Conservation (phyloP, 1,140 invertebrate genomes). For the Episyrphus balteatus region DNA sequence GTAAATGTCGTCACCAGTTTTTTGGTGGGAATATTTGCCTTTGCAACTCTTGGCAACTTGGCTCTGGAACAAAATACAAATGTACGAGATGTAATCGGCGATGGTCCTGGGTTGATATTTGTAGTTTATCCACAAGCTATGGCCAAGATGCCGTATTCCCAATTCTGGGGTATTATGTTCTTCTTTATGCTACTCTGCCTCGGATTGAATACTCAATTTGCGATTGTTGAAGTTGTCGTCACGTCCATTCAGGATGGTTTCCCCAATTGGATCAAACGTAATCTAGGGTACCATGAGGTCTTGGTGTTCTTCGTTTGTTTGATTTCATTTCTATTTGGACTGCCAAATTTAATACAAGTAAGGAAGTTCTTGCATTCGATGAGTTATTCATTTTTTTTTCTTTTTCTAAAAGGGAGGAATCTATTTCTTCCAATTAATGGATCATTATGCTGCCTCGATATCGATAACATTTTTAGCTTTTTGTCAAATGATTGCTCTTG, state of each 20-base stretch:
- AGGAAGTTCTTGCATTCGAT: neutral
- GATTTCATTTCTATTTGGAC: slow-evolving; percentile 69
- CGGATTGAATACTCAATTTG: slow-evolving; percentile 85
- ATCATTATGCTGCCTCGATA: slow-evolving; percentile 83
- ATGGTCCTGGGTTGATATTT: slow-evolving; percentile 79
- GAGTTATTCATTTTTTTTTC: slow-evolving; percentile 15
- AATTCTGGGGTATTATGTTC: slow-evolving; percentile 77
- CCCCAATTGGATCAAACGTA: slow-evolving; percentile 66
- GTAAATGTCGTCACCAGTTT: slow-evolving; percentile 76
- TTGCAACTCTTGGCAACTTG: slow-evolving; percentile 78
- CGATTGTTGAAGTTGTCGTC: slow-evolving; percentile 82
- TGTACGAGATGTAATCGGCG: slow-evolving; percentile 69
- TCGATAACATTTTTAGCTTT: slow-evolving; percentile 86
- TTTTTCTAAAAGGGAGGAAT: slow-evolving; percentile 62
- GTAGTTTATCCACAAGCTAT: slow-evolving; percentile 83
- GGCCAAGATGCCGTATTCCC: slow-evolving; percentile 75
- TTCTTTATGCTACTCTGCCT: slow-evolving; percentile 85
- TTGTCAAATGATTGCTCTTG: slow-evolving; percentile 80
- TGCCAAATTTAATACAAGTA: slow-evolving; percentile 69
- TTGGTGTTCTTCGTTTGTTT: slow-evolving; percentile 72
- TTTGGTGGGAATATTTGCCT: slow-evolving; percentile 76
- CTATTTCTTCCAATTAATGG: slow-evolving; percentile 85
- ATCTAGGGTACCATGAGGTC: slow-evolving; percentile 75
- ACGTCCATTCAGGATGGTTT: slow-evolving; percentile 87
- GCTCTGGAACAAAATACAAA: slow-evolving; percentile 65